Percentiles rank a stretch among this genome's conserved stretches.
These are phyloP conservation scores for Rhagoletis pomonella DNA, from an alignment of 1,140 invertebrate species.

Conservation along the genomic window DNA sequence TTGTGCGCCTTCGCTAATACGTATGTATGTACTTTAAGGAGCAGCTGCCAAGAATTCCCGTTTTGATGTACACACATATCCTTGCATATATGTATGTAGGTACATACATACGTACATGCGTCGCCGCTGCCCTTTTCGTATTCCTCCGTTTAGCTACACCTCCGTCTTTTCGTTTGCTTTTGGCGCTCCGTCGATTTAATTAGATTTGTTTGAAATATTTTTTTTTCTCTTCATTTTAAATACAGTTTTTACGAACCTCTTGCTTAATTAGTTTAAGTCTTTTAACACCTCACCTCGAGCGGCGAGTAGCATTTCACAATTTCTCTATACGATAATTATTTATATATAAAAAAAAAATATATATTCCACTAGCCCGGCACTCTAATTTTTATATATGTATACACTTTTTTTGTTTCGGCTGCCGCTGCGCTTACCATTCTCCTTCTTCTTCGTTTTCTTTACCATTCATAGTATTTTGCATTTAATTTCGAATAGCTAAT, in stretches of 20 bases:
- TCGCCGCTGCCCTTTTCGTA: not conserved
- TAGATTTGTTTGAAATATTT: not conserved
- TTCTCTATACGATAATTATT: not conserved
- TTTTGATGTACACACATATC: not conserved
- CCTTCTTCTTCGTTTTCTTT: no score
- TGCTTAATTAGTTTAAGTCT: not conserved
- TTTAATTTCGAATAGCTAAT: not conserved
- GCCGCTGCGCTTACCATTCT: not conserved
- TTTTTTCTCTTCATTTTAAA: not conserved
- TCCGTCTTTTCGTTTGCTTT: not conserved
- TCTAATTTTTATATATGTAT: conserved; percentile 7
- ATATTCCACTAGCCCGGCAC: not conserved
- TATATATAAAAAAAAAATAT: not conserved
- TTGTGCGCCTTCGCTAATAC: conserved; percentile 7
- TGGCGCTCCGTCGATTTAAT: not conserved
- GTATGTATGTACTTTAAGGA: not conserved
- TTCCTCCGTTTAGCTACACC: not conserved
- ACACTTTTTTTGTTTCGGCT: not conserved
- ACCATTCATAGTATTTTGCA: no score
- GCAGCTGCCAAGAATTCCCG: conserved; percentile 40
- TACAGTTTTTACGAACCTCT: not conserved
- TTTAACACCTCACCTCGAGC: not conserved
- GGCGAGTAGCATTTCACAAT: not conserved
- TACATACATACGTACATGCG: not conserved
- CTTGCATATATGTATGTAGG: not conserved